Evolutionary conservation across 2,113 vertebrate species (phyloP).

Genomic region (Gila orcuttii): DNA sequence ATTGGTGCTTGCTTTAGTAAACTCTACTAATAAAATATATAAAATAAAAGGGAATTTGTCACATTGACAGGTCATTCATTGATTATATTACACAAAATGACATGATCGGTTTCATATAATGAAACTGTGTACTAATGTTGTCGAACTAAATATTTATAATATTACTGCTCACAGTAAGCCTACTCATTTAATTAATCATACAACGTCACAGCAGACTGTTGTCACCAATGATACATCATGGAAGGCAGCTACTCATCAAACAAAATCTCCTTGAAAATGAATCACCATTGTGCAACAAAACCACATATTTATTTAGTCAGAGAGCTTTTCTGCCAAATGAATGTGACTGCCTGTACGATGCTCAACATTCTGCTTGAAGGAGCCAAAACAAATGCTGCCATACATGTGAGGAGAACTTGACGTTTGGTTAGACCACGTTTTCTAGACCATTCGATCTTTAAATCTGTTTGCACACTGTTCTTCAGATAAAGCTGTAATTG

Average conservation of each 20-base stretch:
- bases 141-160: neutral
- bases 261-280: conserved; percentile 65
- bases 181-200: neutral
- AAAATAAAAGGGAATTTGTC: neutral
- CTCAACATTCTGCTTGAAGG: neutral
- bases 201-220: conserved; percentile 18
- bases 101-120: neutral
- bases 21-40: neutral
- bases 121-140: neutral
- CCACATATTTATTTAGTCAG: conserved; percentile 34
- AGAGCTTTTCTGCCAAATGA: neutral
- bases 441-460: neutral
- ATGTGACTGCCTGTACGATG: neutral
- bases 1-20: neutral
- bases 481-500: neutral
- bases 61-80: neutral
- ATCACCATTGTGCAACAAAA: conserved; percentile 58
- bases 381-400: conserved; percentile 12
- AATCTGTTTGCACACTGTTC: too few species aligned
- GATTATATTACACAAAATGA: neutral
- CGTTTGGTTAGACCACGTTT: conserved; percentile 12
- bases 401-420: neutral
- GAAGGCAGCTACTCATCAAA: conserved; percentile 48
- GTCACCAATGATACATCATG: conserved; percentile 59
- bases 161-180: neutral